Conservation (phyloP, 2,888 invertebrate species). For the Protodeltote pygarga region DNA sequence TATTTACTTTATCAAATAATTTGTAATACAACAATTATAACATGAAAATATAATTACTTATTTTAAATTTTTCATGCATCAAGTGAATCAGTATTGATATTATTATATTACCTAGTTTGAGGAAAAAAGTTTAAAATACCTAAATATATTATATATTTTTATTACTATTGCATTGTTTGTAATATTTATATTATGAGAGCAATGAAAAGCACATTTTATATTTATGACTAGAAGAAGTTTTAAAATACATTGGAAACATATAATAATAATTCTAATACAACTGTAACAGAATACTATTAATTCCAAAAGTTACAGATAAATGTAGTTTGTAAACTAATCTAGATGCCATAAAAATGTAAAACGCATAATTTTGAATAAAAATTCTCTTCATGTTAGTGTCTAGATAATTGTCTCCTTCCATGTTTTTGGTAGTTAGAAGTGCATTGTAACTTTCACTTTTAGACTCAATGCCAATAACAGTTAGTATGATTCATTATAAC, state of each 20-base stretch:
- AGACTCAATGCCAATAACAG: constrained; percentile 82
- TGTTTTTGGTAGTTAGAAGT: constrained; percentile 70
- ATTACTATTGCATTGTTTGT: background rate
- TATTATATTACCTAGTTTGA: background rate
- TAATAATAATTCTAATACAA: constrained; percentile 3
- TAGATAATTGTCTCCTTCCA: constrained; percentile 67
- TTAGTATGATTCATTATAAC: constrained; percentile 75
- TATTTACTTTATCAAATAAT: constrained; percentile 2
- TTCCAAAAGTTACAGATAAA: constrained; percentile 7
- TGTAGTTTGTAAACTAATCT: constrained; percentile 13
- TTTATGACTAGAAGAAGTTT: background rate
- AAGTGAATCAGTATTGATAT: background rate
- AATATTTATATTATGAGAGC: background rate
- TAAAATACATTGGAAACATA: background rate
- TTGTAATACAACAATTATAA: too few species aligned
- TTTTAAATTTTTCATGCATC: background rate
- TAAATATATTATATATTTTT: background rate
- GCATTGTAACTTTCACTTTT: constrained; percentile 84
- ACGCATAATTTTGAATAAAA: constrained; percentile 26
- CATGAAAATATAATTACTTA: constrained; percentile 1
- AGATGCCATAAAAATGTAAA: constrained; percentile 9
- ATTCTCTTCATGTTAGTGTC: constrained; percentile 41
- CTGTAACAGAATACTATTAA: constrained; percentile 4
- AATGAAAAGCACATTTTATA: constrained; percentile 2
- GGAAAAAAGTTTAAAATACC: background rate